Base-by-base conservation (phyloP, 2,113 vertebrate species). In the Orientallactaga bullata region DNA sequence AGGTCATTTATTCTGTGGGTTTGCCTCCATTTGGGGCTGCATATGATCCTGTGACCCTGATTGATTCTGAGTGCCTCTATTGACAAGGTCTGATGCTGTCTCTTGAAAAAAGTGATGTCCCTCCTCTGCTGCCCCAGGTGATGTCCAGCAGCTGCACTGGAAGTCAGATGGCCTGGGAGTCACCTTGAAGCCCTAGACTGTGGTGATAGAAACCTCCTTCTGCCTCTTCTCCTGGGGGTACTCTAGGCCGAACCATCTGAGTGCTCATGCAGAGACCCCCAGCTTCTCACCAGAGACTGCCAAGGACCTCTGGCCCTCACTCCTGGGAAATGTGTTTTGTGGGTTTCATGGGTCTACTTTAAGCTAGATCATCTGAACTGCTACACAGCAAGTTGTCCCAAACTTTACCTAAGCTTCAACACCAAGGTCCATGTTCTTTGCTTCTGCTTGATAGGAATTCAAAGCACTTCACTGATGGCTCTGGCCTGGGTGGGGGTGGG, bases 361-460 rank as follows among this genome's bases (percentile, higher is more conserved):
- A 51, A 61, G 17, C 42, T 32, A 84, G 42, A 76, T 26, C 35
- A 66, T 69, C 28, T 63, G 35, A 72, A 21, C 83, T 51, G 32
- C 26, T 85, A 2, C 2, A 0, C 13, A 85, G 69, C 65, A 82
- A 24, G 24, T 82, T 74, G 55, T 5, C 26, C 39, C 69, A 77
- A 81, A 93, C 58, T 39, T 71, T 69, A 89, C 0, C 3, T 13
- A 69, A 82, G 42, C 5, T 65, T 89, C 68, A 68, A 16, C 15
- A 42, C 20, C 32, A 32, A 26, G 77, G 18, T 85, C 39, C 92
- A 42, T 20, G 42, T 73, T 95, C 15, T 85, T 28, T 37, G 11
- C 85, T 93, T 93, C 58, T 88, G 24, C 63, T 30, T 21, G 58
- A 37, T 76, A 86, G n/a, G 60, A 79, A 51, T 83, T 85, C 28